Evolutionary conservation across 2,888 invertebrate species (phyloP).

Genomic region (Carterocephalus palaemon): DNA sequence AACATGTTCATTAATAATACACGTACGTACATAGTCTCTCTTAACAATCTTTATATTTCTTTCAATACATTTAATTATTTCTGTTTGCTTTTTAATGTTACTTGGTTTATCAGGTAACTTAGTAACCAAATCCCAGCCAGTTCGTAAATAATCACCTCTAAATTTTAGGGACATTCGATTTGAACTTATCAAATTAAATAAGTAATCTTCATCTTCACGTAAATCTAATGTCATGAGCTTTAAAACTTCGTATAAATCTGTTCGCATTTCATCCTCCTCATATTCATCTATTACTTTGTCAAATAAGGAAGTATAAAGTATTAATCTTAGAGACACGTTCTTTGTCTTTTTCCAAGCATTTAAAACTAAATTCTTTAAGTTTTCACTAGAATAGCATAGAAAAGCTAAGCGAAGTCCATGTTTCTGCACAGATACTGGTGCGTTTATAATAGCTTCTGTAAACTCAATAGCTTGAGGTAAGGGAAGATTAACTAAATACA

Average conservation of each 20-base stretch:
- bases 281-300: slow-evolving; percentile 37
- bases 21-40: slow-evolving; percentile 33
- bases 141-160: slow-evolving; percentile 36
- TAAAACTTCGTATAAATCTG: slow-evolving; percentile 42
- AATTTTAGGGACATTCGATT: slow-evolving; percentile 36
- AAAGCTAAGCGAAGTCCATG: slow-evolving; percentile 53
- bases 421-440: slow-evolving; percentile 52
- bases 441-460: slow-evolving; percentile 41
- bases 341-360: slow-evolving; percentile 46
- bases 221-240: slow-evolving; percentile 42
- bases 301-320: slow-evolving; percentile 43
- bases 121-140: slow-evolving; percentile 42
- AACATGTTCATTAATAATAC: slow-evolving; percentile 43
- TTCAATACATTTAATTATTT: slow-evolving; percentile 37
- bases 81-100: slow-evolving; percentile 35
- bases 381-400: slow-evolving; percentile 39
- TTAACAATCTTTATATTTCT: slow-evolving; percentile 34
- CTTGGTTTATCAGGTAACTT: slow-evolving; percentile 37
- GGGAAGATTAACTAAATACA: slow-evolving; percentile 45
- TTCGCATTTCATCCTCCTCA: slow-evolving; percentile 29
- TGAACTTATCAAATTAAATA: slow-evolving; percentile 38
- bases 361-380: slow-evolving; percentile 38
- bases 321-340: slow-evolving; percentile 45
- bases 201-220: slow-evolving; percentile 43
- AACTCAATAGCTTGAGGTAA: slow-evolving; percentile 39